Percentiles rank a stretch among this genome's conserved stretches.
Conservation (phyloP, 2,113 vertebrate species). For the Forbesichthys papilliferus region DNA sequence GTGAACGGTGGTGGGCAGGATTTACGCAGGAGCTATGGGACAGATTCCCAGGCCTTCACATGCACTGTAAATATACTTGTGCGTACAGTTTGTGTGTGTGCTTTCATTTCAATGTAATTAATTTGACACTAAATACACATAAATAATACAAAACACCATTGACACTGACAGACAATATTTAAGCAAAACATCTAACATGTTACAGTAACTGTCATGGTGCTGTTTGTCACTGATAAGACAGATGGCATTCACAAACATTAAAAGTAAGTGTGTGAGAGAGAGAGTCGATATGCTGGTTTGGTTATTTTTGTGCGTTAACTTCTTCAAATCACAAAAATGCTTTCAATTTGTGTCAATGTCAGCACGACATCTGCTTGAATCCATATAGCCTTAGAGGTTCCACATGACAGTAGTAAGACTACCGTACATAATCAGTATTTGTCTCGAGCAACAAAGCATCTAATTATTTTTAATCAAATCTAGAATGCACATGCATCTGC, state of each 20-base stretch:
- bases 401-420: too few relatives aligned
- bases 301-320: neutral
- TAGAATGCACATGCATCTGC: neutral
- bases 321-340: neutral
- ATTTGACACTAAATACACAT: slow-evolving; percentile 10
- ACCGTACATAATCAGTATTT: too few relatives aligned
- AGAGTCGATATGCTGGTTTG: too few relatives aligned
- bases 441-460: neutral
- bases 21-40: slow-evolving; percentile 36
- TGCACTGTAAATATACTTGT: neutral
- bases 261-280: too few relatives aligned
- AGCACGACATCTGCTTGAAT: too few relatives aligned
- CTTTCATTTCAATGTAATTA: neutral
- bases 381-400: too few relatives aligned
- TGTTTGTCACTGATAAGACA: too few relatives aligned
- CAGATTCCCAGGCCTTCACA: slow-evolving; percentile 52
- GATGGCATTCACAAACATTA: too few relatives aligned
- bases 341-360: too few relatives aligned
- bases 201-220: too few relatives aligned
- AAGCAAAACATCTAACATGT: too few relatives aligned
- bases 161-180: slow-evolving; percentile 1
- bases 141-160: slow-evolving; percentile 1
- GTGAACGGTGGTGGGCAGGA: slow-evolving; percentile 41
- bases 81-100: neutral
- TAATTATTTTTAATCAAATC: neutral